Base-by-base conservation (phyloP, 2,113 vertebrate genomes). In the Dissostichus mawsoni region DNA sequence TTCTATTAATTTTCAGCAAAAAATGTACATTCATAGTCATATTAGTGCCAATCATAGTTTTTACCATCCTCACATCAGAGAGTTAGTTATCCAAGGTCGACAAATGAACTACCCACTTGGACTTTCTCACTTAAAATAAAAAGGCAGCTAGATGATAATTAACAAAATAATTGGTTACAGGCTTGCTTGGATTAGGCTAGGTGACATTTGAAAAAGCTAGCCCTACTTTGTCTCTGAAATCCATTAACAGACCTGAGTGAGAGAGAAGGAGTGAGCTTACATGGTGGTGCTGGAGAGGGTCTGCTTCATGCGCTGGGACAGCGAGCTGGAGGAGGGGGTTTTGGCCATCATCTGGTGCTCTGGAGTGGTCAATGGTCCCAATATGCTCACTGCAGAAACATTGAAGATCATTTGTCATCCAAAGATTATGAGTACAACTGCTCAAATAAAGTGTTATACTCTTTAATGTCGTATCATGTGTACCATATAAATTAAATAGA, bases 281-380 rank as follows among this genome's bases (percentile, higher is more conserved):
- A 93, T 94, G 63, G 96, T 96, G 23, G 96, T 97, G 84, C 84
- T 96, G 92, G 94, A 94, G 81, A 99, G 92, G 58, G 97, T 98
- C 48, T 96, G 96, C 47, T 90, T 95, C 77, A 99, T 94, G 76
- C 94, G 95, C 90, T 98, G 96, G 1, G 97, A 97, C 84, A 99
- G 89, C 0, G 98, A 99, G 84, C 96, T 96, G 25, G 97, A 97
- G 0, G 96, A 97, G 0, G 97, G 96, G 0, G 96, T 98, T 93
- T 98, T 99, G 68, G 85, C 81, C 90, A 98, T 92, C 89, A 78
- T 78, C 74, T 98, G 96, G 53, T 96, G 96, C 51, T 99, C 97
- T 0, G 98, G 98, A 56, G 98, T 98, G 3, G 97, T 98, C 82
- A 98, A 92, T 1, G 97, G 97, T 6, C 97, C 98, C 77, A 99